Base-by-base conservation (phyloP, 2,888 invertebrate species). In the Sussaba pulchella region DNA sequence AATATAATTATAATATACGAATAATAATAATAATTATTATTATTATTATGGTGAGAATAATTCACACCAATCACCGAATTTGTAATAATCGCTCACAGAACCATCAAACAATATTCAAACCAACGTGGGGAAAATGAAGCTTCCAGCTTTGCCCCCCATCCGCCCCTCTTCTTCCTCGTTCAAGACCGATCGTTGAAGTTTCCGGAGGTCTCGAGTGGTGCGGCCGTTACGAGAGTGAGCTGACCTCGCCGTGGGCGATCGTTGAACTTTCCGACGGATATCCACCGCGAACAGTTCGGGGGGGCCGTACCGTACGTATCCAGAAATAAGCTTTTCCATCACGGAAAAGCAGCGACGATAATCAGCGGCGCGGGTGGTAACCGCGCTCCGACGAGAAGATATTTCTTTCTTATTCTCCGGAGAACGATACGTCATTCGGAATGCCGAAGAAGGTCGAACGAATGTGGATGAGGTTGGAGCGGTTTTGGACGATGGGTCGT, bases 121-220 rank as follows among this genome's bases (percentile, higher is more conserved):
- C 31, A 2, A 31, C 31, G 31, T 31, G 31, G 4, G 2, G 31
- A 6, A 31, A 31, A 31, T 2, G 31, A 6, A 47, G 45, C 52
- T 3, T 14, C 19, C 26, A 54, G 31, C 43, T 31, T 52, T 9
- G 5, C 41, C 19, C 21, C 5, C 36, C 21, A 8, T 63, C 19
- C 2, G 10, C n/a, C 10, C 26, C n/a, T 24, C 50, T 17, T 45
- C 26, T 57, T 47, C 47, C 59, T 45, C 36, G 5, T 14, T 52
- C 64, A 77, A 73, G 82, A 80, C 71, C 81, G 81, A 84, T 86
- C 87, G 83, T 88, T 88, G 86, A 88, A 88, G 81, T 87, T 88
- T 84, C 87, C 85, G 63, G 73, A 64, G 54, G 43, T 72, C 67
- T 70, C 66, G 66, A 50, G 59, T 10, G n/a, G 73, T 57, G 67